These are phyloP conservation scores for Xenus cinereus DNA, from an alignment of 2,113 vertebrate genomes.

Conservation along the genomic window DNA sequence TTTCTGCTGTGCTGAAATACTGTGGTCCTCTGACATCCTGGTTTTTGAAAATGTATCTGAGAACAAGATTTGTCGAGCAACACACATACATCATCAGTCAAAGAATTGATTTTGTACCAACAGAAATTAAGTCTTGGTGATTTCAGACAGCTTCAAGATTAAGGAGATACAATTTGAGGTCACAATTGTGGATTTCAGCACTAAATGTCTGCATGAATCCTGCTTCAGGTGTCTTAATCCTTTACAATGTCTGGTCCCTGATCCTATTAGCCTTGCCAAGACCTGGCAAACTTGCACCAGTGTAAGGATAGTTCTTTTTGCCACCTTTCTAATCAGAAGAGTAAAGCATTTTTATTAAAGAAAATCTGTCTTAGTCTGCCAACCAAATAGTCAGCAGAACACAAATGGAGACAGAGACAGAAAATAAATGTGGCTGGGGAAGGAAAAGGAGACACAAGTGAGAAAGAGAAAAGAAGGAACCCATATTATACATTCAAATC, in stretches of 20 bases:
- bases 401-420: not conserved
- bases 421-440: not conserved
- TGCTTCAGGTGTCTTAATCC: not conserved
- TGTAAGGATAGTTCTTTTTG: not conserved
- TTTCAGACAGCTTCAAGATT: conserved; percentile 10
- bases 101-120: not conserved
- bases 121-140: conserved; percentile 7
- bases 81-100: not conserved
- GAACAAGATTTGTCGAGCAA: not conserved
- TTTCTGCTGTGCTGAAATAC: not conserved
- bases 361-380: not conserved
- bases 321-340: not conserved
- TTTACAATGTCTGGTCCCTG: not conserved
- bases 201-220: not conserved
- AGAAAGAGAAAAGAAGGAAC: not conserved
- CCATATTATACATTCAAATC: not conserved
- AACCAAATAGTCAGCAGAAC: not conserved
- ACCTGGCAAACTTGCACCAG: not conserved
- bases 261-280: not conserved
- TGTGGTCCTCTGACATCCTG: not conserved
- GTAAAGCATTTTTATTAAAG: not conserved
- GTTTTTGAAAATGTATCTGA: not conserved
- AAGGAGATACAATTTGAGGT: not conserved
- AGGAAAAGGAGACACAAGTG: not conserved
- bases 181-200: not conserved